These are phyloP conservation scores for Pseudolycoriella hygida DNA, from an alignment of 2,888 invertebrate species.

Conservation along the genomic window DNA sequence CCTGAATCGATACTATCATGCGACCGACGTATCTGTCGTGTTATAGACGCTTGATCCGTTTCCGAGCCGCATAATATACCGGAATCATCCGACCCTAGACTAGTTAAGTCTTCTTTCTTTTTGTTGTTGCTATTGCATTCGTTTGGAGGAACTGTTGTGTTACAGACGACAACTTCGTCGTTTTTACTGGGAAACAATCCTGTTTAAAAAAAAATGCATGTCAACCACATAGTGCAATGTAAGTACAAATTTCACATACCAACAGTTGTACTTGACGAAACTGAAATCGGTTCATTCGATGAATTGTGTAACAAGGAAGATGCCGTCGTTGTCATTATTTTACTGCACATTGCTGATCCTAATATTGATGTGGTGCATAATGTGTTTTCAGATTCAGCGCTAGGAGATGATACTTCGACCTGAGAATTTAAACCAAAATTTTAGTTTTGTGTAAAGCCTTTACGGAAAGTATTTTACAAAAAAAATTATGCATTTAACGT, in stretches of 20 bases:
- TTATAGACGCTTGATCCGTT: conserved; percentile 28
- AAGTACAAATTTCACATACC: conserved; percentile 2
- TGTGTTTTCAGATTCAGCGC: conserved; percentile 28
- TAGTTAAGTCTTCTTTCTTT: conserved; percentile 33
- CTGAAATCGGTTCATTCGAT: conserved; percentile 10
- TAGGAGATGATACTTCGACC: conserved; percentile 30
- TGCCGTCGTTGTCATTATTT: conserved; percentile 16
- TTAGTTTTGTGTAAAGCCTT: too few relatives aligned
- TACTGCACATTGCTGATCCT: conserved; percentile 29
- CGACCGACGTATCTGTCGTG: conserved; percentile 34
- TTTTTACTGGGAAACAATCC: not conserved
- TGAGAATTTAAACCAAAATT: too few relatives aligned
- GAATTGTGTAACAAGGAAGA: conserved; percentile 3
- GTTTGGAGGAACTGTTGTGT: not conserved
- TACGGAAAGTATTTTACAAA: too few relatives aligned
- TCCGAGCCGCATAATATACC: conserved; percentile 37
- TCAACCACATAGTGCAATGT: too few relatives aligned
- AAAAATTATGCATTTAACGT: too few relatives aligned
- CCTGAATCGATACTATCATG: conserved; percentile 60
- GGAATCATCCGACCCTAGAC: conserved; percentile 40
- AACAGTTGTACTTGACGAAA: conserved; percentile 5
- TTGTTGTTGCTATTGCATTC: conserved; percentile 13
- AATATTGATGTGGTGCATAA: conserved; percentile 29
- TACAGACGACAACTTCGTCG: not conserved
- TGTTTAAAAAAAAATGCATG: too few relatives aligned